Evolutionary conservation across 2,888 invertebrate genomes (phyloP).

Genomic region (Acanthosepion pharaonis): DNA sequence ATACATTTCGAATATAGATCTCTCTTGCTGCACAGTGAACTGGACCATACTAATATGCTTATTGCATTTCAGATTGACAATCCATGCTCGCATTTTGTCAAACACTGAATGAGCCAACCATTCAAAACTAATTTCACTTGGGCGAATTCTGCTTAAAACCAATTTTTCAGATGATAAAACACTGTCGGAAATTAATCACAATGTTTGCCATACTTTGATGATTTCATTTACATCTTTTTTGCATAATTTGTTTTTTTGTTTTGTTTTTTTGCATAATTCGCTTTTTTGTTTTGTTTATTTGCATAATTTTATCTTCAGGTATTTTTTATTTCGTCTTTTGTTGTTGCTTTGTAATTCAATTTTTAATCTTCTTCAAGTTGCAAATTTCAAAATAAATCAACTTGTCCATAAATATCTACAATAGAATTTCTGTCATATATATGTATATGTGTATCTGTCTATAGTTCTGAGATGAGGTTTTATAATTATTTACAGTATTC

Average conservation of each 20-base stretch:
- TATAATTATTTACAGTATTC: too few species aligned
- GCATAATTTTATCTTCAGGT: background rate
- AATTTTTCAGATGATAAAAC: slow-evolving; percentile 33
- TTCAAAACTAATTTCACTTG: slow-evolving; percentile 9
- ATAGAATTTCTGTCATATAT: background rate
- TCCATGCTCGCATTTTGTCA: background rate
- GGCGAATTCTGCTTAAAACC: background rate
- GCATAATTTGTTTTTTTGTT: background rate
- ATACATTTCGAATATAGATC: background rate
- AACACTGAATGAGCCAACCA: background rate
- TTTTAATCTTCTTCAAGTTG: background rate
- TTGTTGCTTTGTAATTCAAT: background rate
- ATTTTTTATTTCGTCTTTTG: background rate
- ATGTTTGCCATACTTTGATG: background rate
- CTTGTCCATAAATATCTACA: background rate
- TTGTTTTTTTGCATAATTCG: background rate
- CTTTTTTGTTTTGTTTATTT: background rate
- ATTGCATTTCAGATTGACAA: background rate
- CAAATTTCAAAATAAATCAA: background rate
- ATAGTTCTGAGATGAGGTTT: background rate
- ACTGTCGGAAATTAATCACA: slow-evolving; percentile 9
- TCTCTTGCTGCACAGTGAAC: background rate
- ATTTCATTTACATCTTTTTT: background rate
- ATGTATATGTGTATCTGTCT: background rate
- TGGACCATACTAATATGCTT: slow-evolving; percentile 33